Base-by-base conservation (phyloP, 2,888 invertebrate species). In the Phengaris alcon region DNA sequence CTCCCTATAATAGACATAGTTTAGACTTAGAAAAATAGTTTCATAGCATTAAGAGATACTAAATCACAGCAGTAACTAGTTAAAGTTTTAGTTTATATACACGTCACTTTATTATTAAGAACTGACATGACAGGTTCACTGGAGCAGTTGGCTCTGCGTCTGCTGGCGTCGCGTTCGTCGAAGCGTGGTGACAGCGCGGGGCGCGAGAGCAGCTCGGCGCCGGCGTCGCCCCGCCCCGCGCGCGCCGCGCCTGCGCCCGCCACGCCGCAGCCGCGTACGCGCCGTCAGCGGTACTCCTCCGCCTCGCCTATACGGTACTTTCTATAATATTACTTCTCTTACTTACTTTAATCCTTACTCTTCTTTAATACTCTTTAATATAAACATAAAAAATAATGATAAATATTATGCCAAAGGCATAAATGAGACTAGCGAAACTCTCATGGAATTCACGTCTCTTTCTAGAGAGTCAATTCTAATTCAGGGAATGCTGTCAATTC, bases 201-300 rank as follows among this genome's bases (percentile, higher is more conserved):
- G 12, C 72, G 91, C 2, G 90, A 87, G 84, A 87, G 87, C 75
- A 87, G 87, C 79, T 92, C 93, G 0, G 93, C 93, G 78, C 93
- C 93, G 0, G 94, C 95, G 68, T 93, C 94, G 0, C 94, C 94
- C 4, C 94, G 97, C 80, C 90, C 96, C 79, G 97, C 97, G 15
- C 94, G 97, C 81, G 96, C 95, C 59, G 96, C 95, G 76, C 90
- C 82, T 76, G 96, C 92, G 0, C 90, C 82, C 75, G 92, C 93
- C 1, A 93, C 95, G 69, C 93, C 94, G 0, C 94, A 94, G 68
- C 93, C 94, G 0, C 94, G 94, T 6, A 96, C 97, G 6, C 94
- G 97, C 80, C 90, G 96, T 77, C 97, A 97, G 12, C 94, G 97
- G 83, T 96, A 97, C 84, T 96, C 95, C n/a, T 97, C 96, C 69